Evolutionary conservation across 1,140 invertebrate genomes (phyloP), one percentile per base, ranked within the genome.

Genomic region (Drosophila saltans): DNA sequence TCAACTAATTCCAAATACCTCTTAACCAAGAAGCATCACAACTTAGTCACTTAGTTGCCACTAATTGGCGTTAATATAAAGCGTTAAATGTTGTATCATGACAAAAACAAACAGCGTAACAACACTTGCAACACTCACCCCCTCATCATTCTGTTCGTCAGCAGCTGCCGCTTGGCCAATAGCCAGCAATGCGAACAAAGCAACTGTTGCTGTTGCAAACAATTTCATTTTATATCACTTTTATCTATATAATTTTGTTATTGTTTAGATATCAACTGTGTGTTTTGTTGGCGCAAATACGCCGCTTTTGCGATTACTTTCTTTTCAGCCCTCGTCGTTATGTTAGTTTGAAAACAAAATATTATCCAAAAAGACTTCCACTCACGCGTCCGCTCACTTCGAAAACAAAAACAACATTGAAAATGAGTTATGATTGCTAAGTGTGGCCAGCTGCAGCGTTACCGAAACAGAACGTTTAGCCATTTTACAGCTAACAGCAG

Each of bases 191-290:
- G 45, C 45, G 63, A 90, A 21, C 26, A 81, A 74, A 70, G 84
- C 86, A 90, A 91, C 84, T 89, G 83, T 91, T 90, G 88, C 80
- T 91, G 83, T 78, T 66, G 72, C 78, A 43, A 73, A 86, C 83
- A 91, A 72, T 75, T 82, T 90, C 81, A 83, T 83, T 30, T 68
- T 89, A 36, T 48, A 48, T 36, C 30, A 67, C 43, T 39, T 48
- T 39, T 26, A 39, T 28, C 55, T 16, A 8, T 21, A 26, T 28
- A n/a, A 2, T 26, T 26, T 40, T 40, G 24, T 5, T 8, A 8
- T 21, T 10, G 39, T 11, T 41, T 0, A 8, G 40, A 9, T 6
- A 3, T 78, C 36, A 48, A 75, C 57, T 36, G 6, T 36, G 33
- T 1, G 33, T 7, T 36, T 36, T 36, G 33, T 36, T 40, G 45